Evolutionary conservation across 2,113 vertebrate species (phyloP).

Genomic region (Brevimyrus niger): DNA sequence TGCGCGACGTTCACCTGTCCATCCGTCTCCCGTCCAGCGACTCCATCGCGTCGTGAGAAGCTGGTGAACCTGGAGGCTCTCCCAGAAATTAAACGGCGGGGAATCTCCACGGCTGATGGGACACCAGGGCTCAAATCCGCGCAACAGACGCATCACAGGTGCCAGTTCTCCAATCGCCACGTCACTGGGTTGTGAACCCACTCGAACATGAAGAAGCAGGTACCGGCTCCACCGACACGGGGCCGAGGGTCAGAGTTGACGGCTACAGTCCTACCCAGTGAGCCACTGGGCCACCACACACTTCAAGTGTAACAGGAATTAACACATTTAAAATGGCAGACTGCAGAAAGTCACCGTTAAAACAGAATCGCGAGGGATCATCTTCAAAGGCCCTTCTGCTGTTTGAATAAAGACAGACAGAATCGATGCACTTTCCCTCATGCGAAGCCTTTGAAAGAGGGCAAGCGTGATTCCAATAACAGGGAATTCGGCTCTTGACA

Average conservation of each 20-base stretch:
- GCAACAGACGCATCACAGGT: not conserved
- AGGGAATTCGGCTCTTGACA: not conserved
- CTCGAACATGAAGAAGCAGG: not conserved
- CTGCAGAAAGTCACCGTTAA: not conserved
- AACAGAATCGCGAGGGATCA: not conserved
- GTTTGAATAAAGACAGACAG: not conserved
- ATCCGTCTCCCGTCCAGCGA: not conserved
- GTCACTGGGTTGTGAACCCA: not conserved
- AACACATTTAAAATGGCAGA: not conserved
- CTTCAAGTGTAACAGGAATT: not conserved
- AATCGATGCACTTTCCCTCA: conserved; percentile 2
- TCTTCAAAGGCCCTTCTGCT: not conserved
- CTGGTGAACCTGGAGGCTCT: not conserved
- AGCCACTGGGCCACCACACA: not conserved
- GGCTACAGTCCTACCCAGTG: not conserved
- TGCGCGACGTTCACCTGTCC: not conserved
- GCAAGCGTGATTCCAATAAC: not conserved
- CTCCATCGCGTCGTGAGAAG: not conserved
- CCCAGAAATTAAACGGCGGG: not conserved
- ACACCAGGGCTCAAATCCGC: not conserved
- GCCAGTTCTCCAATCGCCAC: not conserved
- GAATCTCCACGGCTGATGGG: not conserved
- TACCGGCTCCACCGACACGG: not conserved
- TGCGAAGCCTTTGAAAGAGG: not conserved
- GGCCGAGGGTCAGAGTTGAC: not conserved